A percentile compares a stretch with the other conserved stretches of the same genome.
phyloP scores from a whole-genome alignment of 2,797 vertebrate species.

The Sarcophilus harrisii region DNA sequence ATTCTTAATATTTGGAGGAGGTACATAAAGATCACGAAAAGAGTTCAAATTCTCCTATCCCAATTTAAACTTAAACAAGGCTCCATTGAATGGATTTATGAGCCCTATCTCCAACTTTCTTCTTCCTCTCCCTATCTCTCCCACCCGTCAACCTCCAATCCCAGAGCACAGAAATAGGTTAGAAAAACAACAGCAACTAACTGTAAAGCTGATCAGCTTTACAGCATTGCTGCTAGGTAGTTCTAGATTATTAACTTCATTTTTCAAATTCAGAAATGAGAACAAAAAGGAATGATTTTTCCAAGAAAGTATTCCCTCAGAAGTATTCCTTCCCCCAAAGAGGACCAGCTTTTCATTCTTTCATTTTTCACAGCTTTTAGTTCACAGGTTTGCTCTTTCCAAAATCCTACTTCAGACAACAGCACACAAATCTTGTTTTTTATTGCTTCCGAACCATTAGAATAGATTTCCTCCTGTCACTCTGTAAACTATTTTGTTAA shows the following conservation, averaged over 20 bases:
- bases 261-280: conserved; percentile 38
- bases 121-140: background rate
- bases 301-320: background rate
- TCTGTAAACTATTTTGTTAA: conserved; percentile 45
- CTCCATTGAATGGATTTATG: background rate
- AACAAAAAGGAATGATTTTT: background rate
- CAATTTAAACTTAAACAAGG: background rate
- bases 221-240: background rate
- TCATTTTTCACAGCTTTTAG: background rate
- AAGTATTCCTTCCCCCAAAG: background rate
- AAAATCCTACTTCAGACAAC: conserved; percentile 4
- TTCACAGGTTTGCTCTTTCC: background rate
- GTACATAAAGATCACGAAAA: conserved; percentile 9
- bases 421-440: background rate
- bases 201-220: background rate
- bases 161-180: conserved; percentile 24
- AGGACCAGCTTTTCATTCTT: conserved; percentile 17
- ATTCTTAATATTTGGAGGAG: conserved; percentile 17
- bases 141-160: background rate
- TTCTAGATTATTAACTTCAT: background rate
- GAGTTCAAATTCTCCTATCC: background rate
- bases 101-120: background rate
- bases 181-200: background rate
- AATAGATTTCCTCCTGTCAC: conserved; percentile 40
- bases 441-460: conserved; percentile 33